Base-by-base conservation (phyloP, 92 coral and sea anemone species). In the Umimayanthus kanabou region DNA sequence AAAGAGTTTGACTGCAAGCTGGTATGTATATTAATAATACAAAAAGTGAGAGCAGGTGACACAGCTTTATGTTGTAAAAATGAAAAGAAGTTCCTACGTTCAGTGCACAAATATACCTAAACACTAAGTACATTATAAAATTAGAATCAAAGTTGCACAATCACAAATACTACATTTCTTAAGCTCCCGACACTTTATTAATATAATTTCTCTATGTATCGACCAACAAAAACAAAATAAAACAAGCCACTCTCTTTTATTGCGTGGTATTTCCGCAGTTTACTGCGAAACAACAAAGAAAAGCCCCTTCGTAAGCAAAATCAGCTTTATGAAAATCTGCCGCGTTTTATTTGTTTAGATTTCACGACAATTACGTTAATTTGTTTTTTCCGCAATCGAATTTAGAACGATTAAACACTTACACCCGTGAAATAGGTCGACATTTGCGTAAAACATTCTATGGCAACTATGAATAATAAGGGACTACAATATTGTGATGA, bases 261-360 rank as follows among this genome's bases (percentile, higher is more conserved):
- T 45, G 81, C 55, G 16, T 42, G 30, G 81, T 22, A 26, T 78
- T 78, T 47, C 64, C 57, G 57, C 15, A 78, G 81, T 47, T 49
- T 49, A n/a, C 57, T 49, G 66, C 81, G 64, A 29, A n/a, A 78
- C 23, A 78, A 40, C 37, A 43, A 43, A 11, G 29, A 42, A 77
- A 43, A 76, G 4, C 76, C 20, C n/a, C 76, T 72, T 72, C 29
- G 9, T 28, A 73, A 73, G 9, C 42, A 33, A 26, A 45, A 73
- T 73, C 20, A 39, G 77, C 45, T 73, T 73, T 73, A 73, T 73
- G 77, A 73, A 37, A 73, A 61, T 53, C 58, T 53, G 39, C 23
- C 37, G 9, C 13, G 11, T 23, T 76, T 76, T 76, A 47, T 42
- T 76, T 76, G 47, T 61, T 61, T 49, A 25, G 61, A 49, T 78